Percentiles rank a stretch among this genome's conserved stretches.
phyloP scores from a whole-genome alignment of 2,888 invertebrate genomes.

The Escarpia spicata region DNA sequence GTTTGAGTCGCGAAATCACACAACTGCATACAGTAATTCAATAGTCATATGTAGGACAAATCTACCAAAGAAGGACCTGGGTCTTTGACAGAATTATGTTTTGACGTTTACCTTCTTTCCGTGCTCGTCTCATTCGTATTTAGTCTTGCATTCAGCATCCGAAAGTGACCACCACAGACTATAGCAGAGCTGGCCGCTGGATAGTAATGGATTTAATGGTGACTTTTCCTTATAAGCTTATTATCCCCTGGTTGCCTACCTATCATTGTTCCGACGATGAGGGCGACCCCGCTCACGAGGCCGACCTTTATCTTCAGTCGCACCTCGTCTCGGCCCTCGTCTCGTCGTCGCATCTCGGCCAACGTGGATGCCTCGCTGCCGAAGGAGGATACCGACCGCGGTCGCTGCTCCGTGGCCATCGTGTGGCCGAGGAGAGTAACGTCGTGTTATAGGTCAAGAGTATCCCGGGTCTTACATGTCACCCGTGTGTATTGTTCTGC shows the following conservation, averaged over 20 bases:
- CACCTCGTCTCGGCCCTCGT: slow-evolving; percentile 14
- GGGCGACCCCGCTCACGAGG: slow-evolving; percentile 81
- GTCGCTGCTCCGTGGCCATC: not conserved
- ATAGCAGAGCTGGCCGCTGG: too few relatives aligned
- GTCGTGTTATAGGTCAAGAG: not conserved
- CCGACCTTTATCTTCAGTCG: slow-evolving; percentile 74
- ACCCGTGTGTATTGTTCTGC: not conserved
- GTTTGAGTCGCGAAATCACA: too few relatives aligned
- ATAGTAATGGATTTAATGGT: too few relatives aligned
- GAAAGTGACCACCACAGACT: too few relatives aligned
- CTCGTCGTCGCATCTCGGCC: not conserved
- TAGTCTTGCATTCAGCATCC: too few relatives aligned
- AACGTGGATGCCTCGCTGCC: not conserved
- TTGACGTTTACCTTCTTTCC: too few relatives aligned
- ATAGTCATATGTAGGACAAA: too few relatives aligned
- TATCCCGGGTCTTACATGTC: not conserved
- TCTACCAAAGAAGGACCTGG: too few relatives aligned
- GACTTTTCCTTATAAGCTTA: too few relatives aligned
- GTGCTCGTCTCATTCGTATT: too few relatives aligned
- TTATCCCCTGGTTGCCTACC: slow-evolving; percentile 69
- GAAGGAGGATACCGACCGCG: not conserved
- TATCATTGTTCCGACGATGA: slow-evolving; percentile 89
- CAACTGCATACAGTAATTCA: too few relatives aligned
- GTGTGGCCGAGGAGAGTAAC: not conserved
- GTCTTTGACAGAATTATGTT: too few relatives aligned